A percentile compares a stretch with the other conserved stretches of the same genome.
Evolutionary conservation across 2,113 vertebrate genomes (phyloP).

Genomic region (Alouatta palliata): DNA sequence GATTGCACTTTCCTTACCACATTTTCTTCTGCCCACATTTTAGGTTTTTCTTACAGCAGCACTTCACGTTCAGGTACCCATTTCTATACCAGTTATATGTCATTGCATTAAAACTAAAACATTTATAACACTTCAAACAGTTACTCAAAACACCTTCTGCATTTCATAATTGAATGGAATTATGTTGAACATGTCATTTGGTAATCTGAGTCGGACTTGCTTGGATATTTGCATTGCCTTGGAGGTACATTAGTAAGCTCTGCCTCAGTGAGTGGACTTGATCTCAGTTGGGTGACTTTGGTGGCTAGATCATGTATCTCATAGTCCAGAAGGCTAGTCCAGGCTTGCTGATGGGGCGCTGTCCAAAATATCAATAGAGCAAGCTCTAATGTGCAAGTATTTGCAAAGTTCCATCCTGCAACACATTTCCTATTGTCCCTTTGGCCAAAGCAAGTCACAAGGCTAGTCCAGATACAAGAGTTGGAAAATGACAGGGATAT

Average conservation of each 20-base stretch:
- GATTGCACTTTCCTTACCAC: background rate
- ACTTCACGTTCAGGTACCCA: background rate
- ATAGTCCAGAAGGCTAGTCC: background rate
- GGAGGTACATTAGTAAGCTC: background rate
- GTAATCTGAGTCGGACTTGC: background rate
- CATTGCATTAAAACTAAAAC: background rate
- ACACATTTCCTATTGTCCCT: background rate
- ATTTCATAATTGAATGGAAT: background rate
- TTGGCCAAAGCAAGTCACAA: background rate
- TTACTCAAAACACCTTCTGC: background rate
- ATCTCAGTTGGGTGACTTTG: background rate
- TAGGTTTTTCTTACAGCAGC: background rate
- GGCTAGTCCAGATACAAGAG: background rate
- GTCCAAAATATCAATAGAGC: background rate
- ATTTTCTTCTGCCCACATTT: background rate
- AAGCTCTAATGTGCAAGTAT: background rate
- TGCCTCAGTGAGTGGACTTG: background rate
- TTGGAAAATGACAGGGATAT: background rate
- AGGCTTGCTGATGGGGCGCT: background rate
- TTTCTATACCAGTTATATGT: background rate
- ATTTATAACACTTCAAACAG: background rate
- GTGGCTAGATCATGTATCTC: background rate
- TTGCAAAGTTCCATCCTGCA: background rate
- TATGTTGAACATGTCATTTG: background rate
- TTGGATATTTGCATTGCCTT: background rate